Evolutionary conservation across 1,140 invertebrate genomes (phyloP), one percentile per base, ranked within the genome.

Genomic region (Geopemphigus sp.): DNA sequence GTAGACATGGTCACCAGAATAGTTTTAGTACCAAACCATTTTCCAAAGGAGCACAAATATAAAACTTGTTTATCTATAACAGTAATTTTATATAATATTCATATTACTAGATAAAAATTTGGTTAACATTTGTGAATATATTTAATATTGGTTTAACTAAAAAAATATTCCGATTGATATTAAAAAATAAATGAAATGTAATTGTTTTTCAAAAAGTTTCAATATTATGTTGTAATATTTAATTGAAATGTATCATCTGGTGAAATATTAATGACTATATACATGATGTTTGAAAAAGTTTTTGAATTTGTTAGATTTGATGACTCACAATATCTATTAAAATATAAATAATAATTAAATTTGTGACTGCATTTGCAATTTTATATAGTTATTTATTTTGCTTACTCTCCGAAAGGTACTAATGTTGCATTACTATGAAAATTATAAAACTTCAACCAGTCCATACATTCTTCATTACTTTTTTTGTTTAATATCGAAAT

Each of bases 211-310:
- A 39, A 26, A 53, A 53, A 2, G 10, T 54, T 54, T 26, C 8
- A 70, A 17, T 5, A n/a, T 57, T 45, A 59, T 17, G 57, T 63
- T 10, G 0, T 26, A 22, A 78, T 53, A 47, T 61, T 26, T 61
- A 78, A 63, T 78, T 63, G 39, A 5, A 78, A 78, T 29, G 24
- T 15, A 47, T 59, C 74, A 12, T 50, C n/a, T 45, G 74, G 56
- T 50, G 74, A 61, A 47, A 78, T 78, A 19, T 78, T 63, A 17
- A 78, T 47, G 17, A 78, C 3, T 26, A 78, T 63, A 1, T 29
- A 78, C 32, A 78, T 50, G 1, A 78, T 50, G 17, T 78, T 78
- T 78, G 74, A 78, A 78, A 61, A 78, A 19, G 74, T 78, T n/a
- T 26, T 11, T 26, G 22, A 47, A 5, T 63, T 59, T 2, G 74